Evolutionary conservation across 2,797 vertebrate species (phyloP), one percentile per base, ranked within the genome.

Genomic region (Syndactyla subalaris): DNA sequence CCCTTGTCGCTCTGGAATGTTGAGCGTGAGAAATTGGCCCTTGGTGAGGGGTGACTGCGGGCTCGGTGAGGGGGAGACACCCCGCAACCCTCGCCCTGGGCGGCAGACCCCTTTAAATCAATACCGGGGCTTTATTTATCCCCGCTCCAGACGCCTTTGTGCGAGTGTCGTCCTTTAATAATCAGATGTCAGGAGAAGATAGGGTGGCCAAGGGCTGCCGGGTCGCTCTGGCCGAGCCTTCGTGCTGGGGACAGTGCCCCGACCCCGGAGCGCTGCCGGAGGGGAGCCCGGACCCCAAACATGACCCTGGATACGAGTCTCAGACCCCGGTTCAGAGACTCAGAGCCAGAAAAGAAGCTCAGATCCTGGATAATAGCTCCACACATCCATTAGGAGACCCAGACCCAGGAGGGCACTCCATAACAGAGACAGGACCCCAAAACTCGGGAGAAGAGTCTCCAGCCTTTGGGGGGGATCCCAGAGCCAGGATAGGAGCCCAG

Each of bases 81-180:
- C 74, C 65, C 21, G 24, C n/a, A 84, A 41, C 55, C 82, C 41
- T 59, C n/a, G 6, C 91, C 52, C 75, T 17, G 79, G 71, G 46
- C 36, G 10, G 41, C 51, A 70, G 38, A 30, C 26, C 74, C 70
- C 71, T 85, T 58, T 63, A 75, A 82, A 85, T 90, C 91, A 38
- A 67, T 88, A 59, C 52, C 7, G 26, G 38, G 43, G 78, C 38
- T 88, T 58, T 71, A 59, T 92, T 90, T 67, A 43, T 23, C 32
- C 62, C 62, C 5, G 21, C 26, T 43, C 57, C 95, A 74, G 93
- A 74, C 89, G 24, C 86, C 86, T 92, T 90, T 92, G 95, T 96
- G 89, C 24, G 6, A 62, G 30, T 23, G 95, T 65, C 85, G 39
- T 22, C 45, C 83, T 36, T 48, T 63, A 17, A 58, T 46, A n/a